A percentile compares a stretch with the other conserved stretches of the same genome.
phyloP scores from a whole-genome alignment of 2,113 vertebrate genomes.

The Pyrgilauda ruficollis region DNA sequence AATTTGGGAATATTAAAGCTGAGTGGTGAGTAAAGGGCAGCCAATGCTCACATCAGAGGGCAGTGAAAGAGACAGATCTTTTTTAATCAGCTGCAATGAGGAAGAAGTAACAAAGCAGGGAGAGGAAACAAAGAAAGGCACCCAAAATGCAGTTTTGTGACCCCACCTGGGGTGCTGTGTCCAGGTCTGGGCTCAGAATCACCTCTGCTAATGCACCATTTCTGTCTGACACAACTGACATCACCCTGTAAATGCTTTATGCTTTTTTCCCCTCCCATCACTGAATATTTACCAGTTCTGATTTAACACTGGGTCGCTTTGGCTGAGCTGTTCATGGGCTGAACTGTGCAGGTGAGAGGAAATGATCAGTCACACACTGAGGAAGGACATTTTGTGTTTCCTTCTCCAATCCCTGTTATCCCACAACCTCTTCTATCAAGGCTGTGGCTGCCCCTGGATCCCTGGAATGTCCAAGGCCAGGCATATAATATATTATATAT shows the following conservation, averaged over 20 bases:
- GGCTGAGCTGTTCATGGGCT: not conserved
- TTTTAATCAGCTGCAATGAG: not conserved
- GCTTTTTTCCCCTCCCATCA: conserved; percentile 11
- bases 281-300: conserved; percentile 63
- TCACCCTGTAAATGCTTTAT: conserved; percentile 37
- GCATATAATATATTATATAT: too few relatives aligned
- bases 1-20: conserved; percentile 53
- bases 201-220: conserved; percentile 6
- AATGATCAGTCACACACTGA: not conserved
- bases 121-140: not conserved
- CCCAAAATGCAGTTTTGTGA: not conserved
- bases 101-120: not conserved
- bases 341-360: not conserved
- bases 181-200: not conserved
- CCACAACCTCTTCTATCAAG: fast-evolving
- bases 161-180: not conserved
- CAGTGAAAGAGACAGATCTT: not conserved
- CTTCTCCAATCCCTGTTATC: not conserved
- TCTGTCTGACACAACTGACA: conserved; percentile 12
- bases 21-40: conserved; percentile 8
- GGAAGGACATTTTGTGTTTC: not conserved
- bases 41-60: not conserved
- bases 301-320: conserved; percentile 45
- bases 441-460: not conserved
- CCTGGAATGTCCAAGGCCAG: not conserved